phyloP scores from a whole-genome alignment of 2,113 vertebrate species.

The Phyllopteryx taeniolatus region DNA sequence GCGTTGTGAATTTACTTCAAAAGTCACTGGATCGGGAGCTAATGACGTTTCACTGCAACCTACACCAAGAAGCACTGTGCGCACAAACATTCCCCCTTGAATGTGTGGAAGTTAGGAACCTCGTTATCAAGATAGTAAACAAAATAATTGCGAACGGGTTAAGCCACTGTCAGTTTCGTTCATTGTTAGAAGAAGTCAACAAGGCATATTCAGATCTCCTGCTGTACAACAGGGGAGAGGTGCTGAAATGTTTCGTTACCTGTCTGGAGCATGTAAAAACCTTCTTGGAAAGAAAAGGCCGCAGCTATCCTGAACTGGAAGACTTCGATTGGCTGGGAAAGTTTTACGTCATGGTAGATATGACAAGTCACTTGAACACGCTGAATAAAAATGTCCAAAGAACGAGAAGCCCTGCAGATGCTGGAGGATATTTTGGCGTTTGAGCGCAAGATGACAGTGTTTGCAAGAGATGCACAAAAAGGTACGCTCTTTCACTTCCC shows the following conservation, averaged over 20 bases:
- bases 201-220: not conserved
- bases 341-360: not conserved
- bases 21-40: conserved; percentile 23
- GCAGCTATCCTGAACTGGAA: not conserved
- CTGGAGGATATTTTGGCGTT: conserved; percentile 12
- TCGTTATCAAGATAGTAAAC: not conserved
- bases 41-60: conserved; percentile 39
- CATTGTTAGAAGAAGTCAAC: not conserved
- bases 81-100: conserved; percentile 8
- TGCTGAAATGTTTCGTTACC: not conserved
- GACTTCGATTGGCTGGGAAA: not conserved
- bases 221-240: not conserved
- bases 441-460: conserved; percentile 38
- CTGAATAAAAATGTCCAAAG: not conserved
- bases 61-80: conserved; percentile 21
- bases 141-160: not conserved
- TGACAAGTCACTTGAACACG: not conserved
- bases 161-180: not conserved
- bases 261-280: not conserved
- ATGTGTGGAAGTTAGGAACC: not conserved
- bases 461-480: conserved; percentile 38
- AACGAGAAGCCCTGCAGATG: not conserved
- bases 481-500: conserved; percentile 38
- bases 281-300: not conserved
- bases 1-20: conserved; percentile 36